Percentiles rank a stretch among this genome's conserved stretches.
Conservation (phyloP, 2,888 invertebrate species). For the Drosophila paramelanica region DNA sequence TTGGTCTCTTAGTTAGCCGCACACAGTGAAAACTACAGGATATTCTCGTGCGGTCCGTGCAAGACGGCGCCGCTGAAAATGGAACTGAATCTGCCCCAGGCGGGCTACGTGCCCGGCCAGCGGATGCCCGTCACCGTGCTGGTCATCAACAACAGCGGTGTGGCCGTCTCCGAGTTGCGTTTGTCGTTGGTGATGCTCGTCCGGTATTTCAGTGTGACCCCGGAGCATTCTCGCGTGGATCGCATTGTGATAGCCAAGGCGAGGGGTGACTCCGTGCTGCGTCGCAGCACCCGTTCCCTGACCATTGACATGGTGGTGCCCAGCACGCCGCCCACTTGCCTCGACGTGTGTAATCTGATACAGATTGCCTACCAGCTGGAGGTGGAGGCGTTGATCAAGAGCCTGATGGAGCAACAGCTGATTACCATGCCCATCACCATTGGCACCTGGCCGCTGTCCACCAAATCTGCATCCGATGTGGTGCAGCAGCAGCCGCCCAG, state of each 20-base stretch:
- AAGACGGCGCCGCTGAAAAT: constrained; percentile 80
- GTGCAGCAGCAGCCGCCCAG: constrained; percentile 69
- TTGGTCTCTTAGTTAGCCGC: constrained; percentile 69
- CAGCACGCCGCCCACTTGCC: constrained; percentile 83
- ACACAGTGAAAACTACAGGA: constrained; percentile 75
- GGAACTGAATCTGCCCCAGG: constrained; percentile 78
- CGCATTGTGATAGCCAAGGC: constrained; percentile 71
- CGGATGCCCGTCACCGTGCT: constrained; percentile 83
- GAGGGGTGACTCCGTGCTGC: constrained; percentile 72
- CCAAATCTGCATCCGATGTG: constrained; percentile 27
- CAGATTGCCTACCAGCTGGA: constrained; percentile 83
- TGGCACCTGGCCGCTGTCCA: constrained; percentile 81
- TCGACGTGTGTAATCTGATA: constrained; percentile 75
- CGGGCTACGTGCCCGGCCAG: constrained; percentile 83
- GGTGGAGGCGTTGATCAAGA: constrained; percentile 73
- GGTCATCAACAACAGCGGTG: constrained; percentile 87
- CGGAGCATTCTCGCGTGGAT: constrained; percentile 68
- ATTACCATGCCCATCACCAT: constrained; percentile 83
- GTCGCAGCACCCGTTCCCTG: constrained; percentile 69
- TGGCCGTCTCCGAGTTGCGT: constrained; percentile 70
- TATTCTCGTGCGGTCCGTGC: constrained; percentile 82
- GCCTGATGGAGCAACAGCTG: constrained; percentile 70
- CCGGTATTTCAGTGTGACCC: constrained; percentile 70
- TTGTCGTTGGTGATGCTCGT: constrained; percentile 78
- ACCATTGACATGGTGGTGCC: constrained; percentile 77